phyloP scores from a whole-genome alignment of 2,113 vertebrate genomes.

The Tyrannus savana region DNA sequence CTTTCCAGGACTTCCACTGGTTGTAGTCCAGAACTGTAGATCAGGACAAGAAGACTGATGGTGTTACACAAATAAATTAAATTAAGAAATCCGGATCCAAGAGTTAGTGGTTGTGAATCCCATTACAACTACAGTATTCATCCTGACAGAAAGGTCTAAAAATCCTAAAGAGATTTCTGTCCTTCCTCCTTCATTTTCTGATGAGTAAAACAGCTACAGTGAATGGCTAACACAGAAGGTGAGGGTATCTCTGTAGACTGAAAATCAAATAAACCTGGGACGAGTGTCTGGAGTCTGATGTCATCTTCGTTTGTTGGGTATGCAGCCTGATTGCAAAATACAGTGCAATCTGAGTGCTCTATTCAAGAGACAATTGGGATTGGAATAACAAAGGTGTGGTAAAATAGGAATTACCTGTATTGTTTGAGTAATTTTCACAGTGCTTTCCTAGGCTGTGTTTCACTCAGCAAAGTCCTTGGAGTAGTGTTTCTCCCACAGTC shows the following conservation, averaged over 20 bases:
- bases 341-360: not conserved
- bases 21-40: not conserved
- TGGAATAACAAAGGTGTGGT: constrained; percentile 53
- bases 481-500: not conserved
- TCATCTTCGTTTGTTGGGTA: not conserved
- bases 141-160: not conserved
- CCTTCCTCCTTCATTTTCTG: not conserved
- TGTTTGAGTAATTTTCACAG: constrained; percentile 16
- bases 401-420: constrained; percentile 19
- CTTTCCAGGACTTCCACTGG: not conserved
- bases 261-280: not conserved
- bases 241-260: not conserved
- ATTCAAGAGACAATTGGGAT: not conserved
- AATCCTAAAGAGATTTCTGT: not conserved
- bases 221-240: not conserved
- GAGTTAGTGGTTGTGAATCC: not conserved
- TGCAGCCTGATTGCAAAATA: constrained; percentile 27
- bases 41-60: not conserved
- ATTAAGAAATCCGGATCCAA: not conserved
- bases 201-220: not conserved
- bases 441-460: not conserved
- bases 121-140: not conserved
- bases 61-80: not conserved
- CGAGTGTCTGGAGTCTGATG: not conserved
- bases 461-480: not conserved